phyloP scores from a whole-genome alignment of 23 tunicate species.

The Trididemnum miniatum region DNA sequence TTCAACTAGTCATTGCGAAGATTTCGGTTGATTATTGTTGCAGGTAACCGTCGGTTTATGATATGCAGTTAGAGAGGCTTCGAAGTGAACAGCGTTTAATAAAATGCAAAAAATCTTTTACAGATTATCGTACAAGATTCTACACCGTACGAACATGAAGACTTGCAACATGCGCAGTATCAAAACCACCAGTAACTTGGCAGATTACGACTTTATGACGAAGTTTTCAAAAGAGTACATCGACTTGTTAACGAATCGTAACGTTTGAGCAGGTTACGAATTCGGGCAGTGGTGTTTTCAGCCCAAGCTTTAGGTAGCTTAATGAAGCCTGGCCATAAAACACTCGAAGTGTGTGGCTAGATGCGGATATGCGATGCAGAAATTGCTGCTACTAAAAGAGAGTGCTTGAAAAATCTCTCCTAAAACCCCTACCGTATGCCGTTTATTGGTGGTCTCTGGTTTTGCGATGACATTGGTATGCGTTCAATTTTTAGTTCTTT shows the following conservation, averaged over 20 bases:
- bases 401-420: too few species aligned
- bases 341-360: neutral
- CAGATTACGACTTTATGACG: neutral
- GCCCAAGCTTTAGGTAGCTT: neutral
- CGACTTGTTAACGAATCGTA: neutral
- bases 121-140: conserved; percentile 69
- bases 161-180: conserved; percentile 33
- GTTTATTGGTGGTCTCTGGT: too few species aligned
- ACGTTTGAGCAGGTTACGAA: conserved; percentile 17
- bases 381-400: too few species aligned
- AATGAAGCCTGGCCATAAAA: neutral
- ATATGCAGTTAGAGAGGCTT: too few species aligned
- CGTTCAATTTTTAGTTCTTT: too few species aligned
- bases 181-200: conserved; percentile 30
- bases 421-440: too few species aligned
- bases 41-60: too few species aligned
- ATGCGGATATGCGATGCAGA: too few species aligned
- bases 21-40: too few species aligned
- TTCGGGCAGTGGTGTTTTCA: neutral
- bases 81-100: too few species aligned
- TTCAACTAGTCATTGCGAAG: too few species aligned
- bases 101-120: neutral
- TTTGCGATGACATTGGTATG: too few species aligned
- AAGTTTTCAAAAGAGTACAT: neutral
- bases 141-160: conserved; percentile 54